Percentiles rank a stretch among this genome's conserved stretches.
Evolutionary conservation across 2,113 vertebrate species (phyloP).

Genomic region (Naja naja): DNA sequence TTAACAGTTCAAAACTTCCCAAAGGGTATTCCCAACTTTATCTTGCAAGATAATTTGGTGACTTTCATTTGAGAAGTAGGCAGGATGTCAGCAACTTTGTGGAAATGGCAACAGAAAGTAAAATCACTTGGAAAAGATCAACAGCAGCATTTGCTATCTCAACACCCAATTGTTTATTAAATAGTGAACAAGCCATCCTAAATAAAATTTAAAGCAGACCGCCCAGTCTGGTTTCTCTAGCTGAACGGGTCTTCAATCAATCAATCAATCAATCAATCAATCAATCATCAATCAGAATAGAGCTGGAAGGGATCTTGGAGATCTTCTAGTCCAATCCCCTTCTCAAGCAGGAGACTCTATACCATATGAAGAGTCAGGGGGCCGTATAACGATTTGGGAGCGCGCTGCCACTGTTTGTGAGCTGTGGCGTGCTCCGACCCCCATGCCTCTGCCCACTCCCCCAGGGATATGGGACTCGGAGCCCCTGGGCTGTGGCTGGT

Average conservation of each 20-base stretch:
- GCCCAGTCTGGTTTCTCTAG: background rate
- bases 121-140: background rate
- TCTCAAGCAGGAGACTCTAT: background rate
- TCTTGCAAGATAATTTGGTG: background rate
- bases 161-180: background rate
- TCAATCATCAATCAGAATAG: background rate
- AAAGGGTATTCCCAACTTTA: fast-evolving
- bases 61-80: background rate
- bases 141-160: background rate
- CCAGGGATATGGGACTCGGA: too few species aligned
- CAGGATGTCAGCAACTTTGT: background rate
- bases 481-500: too few species aligned
- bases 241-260: background rate
- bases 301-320: background rate
- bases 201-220: background rate
- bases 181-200: background rate
- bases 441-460: too few species aligned
- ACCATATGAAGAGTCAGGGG: too few species aligned
- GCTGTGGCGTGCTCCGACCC: too few species aligned
- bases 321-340: background rate
- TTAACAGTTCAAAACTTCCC: conserved; percentile 16
- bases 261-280: too few species aligned
- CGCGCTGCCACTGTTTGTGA: too few species aligned
- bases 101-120: background rate
- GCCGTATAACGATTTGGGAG: too few species aligned